Percentiles rank a stretch among this genome's conserved stretches.
These are phyloP conservation scores for Nesometra sesokonis DNA, from an alignment of 35 echinoderm and acorn worm genomes.

Conservation along the genomic window DNA sequence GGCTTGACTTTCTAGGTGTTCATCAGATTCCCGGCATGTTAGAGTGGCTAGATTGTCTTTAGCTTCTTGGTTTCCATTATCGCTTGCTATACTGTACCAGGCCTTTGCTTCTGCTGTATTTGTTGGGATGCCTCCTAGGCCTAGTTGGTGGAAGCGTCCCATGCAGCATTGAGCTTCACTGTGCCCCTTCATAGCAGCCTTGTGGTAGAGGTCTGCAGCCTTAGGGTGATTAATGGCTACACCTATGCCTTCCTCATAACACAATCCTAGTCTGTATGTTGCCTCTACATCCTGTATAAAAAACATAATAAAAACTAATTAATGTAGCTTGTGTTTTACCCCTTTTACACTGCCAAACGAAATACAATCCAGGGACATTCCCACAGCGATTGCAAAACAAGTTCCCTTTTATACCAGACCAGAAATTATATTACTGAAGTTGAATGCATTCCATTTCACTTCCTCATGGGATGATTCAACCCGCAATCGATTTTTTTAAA, in stretches of 20 bases:
- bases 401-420: too few species aligned
- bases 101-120: background rate
- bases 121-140: constrained; percentile 13
- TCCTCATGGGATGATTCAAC: too few species aligned
- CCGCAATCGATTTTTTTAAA: too few species aligned
- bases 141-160: constrained; percentile 51
- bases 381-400: too few species aligned
- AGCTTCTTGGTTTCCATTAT: background rate
- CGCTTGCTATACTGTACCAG: background rate
- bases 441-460: too few species aligned
- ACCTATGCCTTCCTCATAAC: constrained; percentile 86
- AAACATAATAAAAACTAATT: too few species aligned
- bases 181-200: constrained; percentile 43
- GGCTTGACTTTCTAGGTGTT: background rate
- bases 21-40: background rate
- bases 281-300: constrained; percentile 58
- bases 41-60: background rate
- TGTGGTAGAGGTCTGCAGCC: constrained; percentile 59
- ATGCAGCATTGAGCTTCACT: constrained; percentile 50
- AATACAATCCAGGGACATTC: too few species aligned
- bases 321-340: too few species aligned
- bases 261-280: constrained; percentile 66
- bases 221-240: constrained; percentile 27
- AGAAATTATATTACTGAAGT: too few species aligned
- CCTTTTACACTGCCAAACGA: too few species aligned